Base-by-base conservation (phyloP, 2,888 invertebrate species). In the Drosophila pegasa region DNA sequence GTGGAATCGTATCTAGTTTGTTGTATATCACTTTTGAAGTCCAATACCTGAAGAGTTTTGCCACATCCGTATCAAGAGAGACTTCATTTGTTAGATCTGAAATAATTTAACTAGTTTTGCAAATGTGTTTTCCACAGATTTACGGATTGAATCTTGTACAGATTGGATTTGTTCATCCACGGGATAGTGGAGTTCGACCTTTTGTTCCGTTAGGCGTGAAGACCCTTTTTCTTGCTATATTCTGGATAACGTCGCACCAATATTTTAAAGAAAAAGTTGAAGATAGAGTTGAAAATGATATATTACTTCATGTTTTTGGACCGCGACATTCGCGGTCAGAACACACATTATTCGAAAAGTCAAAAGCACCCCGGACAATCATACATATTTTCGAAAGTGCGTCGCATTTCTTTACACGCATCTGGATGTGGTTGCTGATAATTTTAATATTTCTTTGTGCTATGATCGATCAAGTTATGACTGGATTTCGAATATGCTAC, bases 351-450 rank as follows among this genome's bases (percentile, higher is more conserved):
- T 75, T 77, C 25, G 65, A 79, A 60, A 76, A 67, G 33, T 63
- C 78, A 0, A 67, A 70, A 8, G 61, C 80, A 0, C 80, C 82
- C 0, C 80, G 57, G 18, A 25, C 67, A 3, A 20, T 87, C 1
- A 47, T 76, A 41, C 73, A 27, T 31, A 41, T 84, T 14, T 96
- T 97, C 2, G 93, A 93, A 48, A 93, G 95, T 87, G 91, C 96
- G 48, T 95, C 95, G 73, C 94, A 94, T 57, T 93, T 96, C 35
- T 93, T 99, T 81, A 96, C 97, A 0, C 97, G 97, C 89, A 97
- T 97, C 92, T 99, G 99, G 98, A 98, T 99, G 89, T 97, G 98
- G 94, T 95, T 98, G 51, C 97, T 99, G 10, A 97, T 97, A 25
- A 95, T 96, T 73, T 97, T 98, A 94, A 94, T 99, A 66, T 97